Base-by-base conservation (phyloP, 2,888 invertebrate genomes). In the Hemithea aestivaria region DNA sequence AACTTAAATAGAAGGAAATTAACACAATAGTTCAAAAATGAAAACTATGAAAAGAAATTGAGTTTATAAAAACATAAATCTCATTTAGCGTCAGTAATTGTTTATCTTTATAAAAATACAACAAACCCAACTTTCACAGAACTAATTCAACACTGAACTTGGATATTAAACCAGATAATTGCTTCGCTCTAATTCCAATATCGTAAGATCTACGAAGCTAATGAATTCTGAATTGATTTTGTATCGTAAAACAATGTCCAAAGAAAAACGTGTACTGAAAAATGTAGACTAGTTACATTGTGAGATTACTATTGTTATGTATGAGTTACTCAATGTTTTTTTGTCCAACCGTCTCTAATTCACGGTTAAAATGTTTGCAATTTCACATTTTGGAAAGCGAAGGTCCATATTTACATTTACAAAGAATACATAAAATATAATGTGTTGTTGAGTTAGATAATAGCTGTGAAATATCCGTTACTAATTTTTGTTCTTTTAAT, bases 371-470 rank as follows among this genome's bases (percentile, higher is more conserved):
- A 53, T 56, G 56, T 64, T 58, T 52, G 59, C 62, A 69, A 72
- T 81, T 76, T 78, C 73, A 77, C 73, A 74, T 78, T 82, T 84
- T 82, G 81, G 84, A 85, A 84, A 85, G 83, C 73, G 82, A 83
- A 79, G 73, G 76, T 75, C 66, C 63, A 56, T 70, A 78, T 83
- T 80, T 72, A 76, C 80, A 77, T 79, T 59, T 66, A 63, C 58
- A 67, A 70, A 66, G 69, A 44, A 64, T 54, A 62, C 61, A 64
- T 62, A 62, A 55, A 59, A 55, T 56, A 48, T 56, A 55, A 22
- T 32, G 30, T 27, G 23, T 40, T 60, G 52, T 59, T 47, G 54
- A 54, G 49, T 51, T 58, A 51, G 53, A 16, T 66, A 66, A 66
- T 51, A 46, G 50, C 60, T 62, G 68, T 71, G 64, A 69, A 73